These are phyloP conservation scores for Charadrius vociferus DNA, from an alignment of 2,113 vertebrate species.

Conservation along the genomic window DNA sequence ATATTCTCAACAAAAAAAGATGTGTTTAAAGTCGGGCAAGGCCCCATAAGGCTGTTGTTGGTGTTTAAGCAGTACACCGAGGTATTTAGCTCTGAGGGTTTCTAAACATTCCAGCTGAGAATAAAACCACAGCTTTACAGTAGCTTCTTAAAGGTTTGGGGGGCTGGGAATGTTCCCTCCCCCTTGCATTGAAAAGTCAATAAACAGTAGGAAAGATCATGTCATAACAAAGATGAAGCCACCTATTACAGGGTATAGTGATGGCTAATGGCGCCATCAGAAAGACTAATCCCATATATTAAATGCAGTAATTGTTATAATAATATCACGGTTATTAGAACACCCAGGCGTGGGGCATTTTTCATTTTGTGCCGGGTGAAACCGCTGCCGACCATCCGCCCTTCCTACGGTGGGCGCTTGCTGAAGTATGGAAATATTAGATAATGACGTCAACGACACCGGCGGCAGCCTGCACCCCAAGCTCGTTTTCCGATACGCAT, in stretches of 20 bases:
- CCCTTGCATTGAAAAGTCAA: conserved; percentile 84
- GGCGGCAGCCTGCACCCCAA: not conserved
- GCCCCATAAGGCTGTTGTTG: conserved; percentile 91
- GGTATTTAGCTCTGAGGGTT: conserved; percentile 87
- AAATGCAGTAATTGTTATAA: conserved; percentile 78
- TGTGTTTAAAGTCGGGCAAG: conserved; percentile 86
- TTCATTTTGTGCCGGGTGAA: conserved; percentile 52
- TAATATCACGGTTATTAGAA: conserved; percentile 76
- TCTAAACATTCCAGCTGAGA: conserved; percentile 90
- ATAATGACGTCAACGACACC: not conserved
- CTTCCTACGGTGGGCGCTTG: not conserved
- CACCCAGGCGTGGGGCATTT: conserved; percentile 64
- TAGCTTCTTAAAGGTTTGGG: conserved; percentile 85
- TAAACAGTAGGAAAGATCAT: conserved; percentile 85
- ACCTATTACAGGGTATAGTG: conserved; percentile 77
- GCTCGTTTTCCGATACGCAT: not conserved
- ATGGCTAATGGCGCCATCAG: conserved; percentile 78
- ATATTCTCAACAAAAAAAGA: conserved; percentile 87
- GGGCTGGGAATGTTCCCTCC: conserved; percentile 84
- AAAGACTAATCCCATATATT: conserved; percentile 79
- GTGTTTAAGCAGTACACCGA: conserved; percentile 87
- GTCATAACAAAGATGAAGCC: conserved; percentile 85
- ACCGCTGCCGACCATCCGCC: not conserved
- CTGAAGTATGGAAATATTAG: conserved; percentile 60
- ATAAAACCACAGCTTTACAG: conserved; percentile 85